Evolutionary conservation across 2,888 invertebrate species (phyloP).

Genomic region (Diaphora mendica): DNA sequence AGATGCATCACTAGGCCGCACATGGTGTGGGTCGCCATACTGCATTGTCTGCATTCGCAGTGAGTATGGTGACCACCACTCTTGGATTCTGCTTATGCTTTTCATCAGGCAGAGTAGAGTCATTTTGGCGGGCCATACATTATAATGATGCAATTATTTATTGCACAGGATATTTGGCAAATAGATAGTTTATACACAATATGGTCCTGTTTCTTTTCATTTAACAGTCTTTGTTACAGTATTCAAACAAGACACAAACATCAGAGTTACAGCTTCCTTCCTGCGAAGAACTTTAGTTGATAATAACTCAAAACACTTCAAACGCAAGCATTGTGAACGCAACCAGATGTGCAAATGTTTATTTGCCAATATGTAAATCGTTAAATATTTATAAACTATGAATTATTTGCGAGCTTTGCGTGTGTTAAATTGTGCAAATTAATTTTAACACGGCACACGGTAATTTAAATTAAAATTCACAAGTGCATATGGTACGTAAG

Average conservation of each 20-base stretch:
- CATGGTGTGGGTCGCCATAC: too few species aligned
- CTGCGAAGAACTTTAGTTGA: slow-evolving; percentile 2
- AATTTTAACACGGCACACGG: not conserved
- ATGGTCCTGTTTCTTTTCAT: slow-evolving; percentile 3
- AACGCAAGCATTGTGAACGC: slow-evolving; percentile 4
- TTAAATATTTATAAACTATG: slow-evolving; percentile 6
- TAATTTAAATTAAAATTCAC: not conserved
- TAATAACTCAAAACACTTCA: slow-evolving; percentile 15
- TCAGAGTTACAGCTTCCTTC: slow-evolving; percentile 38
- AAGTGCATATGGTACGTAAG: not conserved
- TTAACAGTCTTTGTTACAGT: slow-evolving; percentile 4
- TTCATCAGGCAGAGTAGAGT: too few species aligned
- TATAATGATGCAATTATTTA: not conserved
- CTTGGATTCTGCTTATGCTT: too few species aligned
- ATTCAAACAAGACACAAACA: slow-evolving; percentile 27
- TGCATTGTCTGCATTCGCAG: too few species aligned
- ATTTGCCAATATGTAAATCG: not conserved
- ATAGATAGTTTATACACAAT: not conserved
- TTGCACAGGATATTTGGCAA: too few species aligned
- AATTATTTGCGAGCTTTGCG: slow-evolving; percentile 4
- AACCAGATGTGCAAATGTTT: slow-evolving; percentile 5
- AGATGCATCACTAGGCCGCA: too few species aligned
- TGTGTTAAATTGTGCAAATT: not conserved
- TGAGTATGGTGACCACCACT: too few species aligned
- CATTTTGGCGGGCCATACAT: too few species aligned